Percentiles rank a stretch among this genome's conserved stretches.
These are phyloP conservation scores for Eubasilissa splendida DNA, from an alignment of 2,888 invertebrate species.

Conservation along the genomic window DNA sequence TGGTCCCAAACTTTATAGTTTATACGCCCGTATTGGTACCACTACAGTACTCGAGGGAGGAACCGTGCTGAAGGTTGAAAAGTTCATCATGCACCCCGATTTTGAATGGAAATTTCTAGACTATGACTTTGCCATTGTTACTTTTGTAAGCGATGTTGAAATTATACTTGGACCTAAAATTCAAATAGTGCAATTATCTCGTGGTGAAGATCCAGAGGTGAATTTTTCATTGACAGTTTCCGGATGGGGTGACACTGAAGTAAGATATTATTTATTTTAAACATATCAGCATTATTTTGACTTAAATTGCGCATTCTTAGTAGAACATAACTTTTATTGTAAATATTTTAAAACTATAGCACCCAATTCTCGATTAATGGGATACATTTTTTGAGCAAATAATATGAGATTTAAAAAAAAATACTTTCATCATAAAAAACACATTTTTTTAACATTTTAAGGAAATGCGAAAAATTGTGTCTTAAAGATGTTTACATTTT, in stretches of 20 bases:
- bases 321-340: too few relatives aligned
- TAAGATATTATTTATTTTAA: constrained; percentile 18
- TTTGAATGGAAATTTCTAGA: constrained; percentile 61
- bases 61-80: constrained; percentile 59
- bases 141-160: constrained; percentile 28
- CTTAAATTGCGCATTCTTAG: too few relatives aligned
- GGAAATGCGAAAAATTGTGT: too few relatives aligned
- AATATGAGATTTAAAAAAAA: too few relatives aligned
- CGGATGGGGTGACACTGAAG: constrained; percentile 55
- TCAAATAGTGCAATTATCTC: constrained; percentile 37
- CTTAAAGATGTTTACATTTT: too few relatives aligned
- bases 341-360: too few relatives aligned
- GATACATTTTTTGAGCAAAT: too few relatives aligned
- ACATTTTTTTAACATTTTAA: too few relatives aligned
- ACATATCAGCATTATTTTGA: too few relatives aligned
- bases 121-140: constrained; percentile 60
- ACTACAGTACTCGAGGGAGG: constrained; percentile 59
- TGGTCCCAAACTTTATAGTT: neutral
- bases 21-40: constrained; percentile 20
- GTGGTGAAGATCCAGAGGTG: constrained; percentile 39
- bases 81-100: constrained; percentile 59
- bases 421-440: too few relatives aligned
- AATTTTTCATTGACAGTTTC: constrained; percentile 46
- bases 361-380: too few relatives aligned
- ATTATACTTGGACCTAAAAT: constrained; percentile 42